A percentile compares a stretch with the other conserved stretches of the same genome.
Evolutionary conservation across 30 jellyfish, hydroid and myxozoan species (phyloP).

Genomic region (Hydra vulgaris): DNA sequence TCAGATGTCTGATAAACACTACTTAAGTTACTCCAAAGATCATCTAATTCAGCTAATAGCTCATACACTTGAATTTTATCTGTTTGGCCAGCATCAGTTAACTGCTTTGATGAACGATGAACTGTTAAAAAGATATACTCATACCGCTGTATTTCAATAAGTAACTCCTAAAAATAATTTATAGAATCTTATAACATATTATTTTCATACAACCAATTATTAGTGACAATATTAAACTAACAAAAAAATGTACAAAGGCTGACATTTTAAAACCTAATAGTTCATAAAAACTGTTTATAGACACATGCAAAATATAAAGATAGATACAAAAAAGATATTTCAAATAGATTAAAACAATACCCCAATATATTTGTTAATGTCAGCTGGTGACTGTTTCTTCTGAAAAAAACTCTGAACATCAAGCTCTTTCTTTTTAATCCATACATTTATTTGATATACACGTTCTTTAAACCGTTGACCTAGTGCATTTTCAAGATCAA

Average conservation of each 20-base stretch:
- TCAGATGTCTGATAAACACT: conserved; percentile 27
- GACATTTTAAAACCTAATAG: no score
- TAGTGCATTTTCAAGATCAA: conserved; percentile 38
- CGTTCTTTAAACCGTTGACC: conserved; percentile 54
- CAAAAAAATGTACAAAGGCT: no score
- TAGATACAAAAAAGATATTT: background rate
- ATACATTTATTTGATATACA: conserved; percentile 45
- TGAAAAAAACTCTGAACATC: conserved; percentile 40
- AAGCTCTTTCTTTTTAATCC: conserved; percentile 51
- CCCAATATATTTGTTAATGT: conserved; percentile 2
- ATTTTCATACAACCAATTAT: background rate
- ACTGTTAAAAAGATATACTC: conserved; percentile 48
- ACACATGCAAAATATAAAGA: background rate
- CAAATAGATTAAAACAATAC: background rate
- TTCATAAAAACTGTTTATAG: no score
- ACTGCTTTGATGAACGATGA: conserved; percentile 47
- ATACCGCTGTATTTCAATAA: conserved; percentile 38
- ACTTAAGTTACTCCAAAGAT: conserved; percentile 43
- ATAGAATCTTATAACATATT: no score
- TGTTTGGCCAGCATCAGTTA: conserved; percentile 44
- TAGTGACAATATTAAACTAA: no score
- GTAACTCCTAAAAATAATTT: conserved; percentile 28
- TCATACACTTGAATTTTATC: conserved; percentile 40
- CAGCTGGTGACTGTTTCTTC: conserved; percentile 9
- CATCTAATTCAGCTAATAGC: conserved; percentile 39